Percentiles rank a stretch among this genome's conserved stretches.
Evolutionary conservation across 2,113 vertebrate genomes (phyloP).

Genomic region (Hucho hucho): DNA sequence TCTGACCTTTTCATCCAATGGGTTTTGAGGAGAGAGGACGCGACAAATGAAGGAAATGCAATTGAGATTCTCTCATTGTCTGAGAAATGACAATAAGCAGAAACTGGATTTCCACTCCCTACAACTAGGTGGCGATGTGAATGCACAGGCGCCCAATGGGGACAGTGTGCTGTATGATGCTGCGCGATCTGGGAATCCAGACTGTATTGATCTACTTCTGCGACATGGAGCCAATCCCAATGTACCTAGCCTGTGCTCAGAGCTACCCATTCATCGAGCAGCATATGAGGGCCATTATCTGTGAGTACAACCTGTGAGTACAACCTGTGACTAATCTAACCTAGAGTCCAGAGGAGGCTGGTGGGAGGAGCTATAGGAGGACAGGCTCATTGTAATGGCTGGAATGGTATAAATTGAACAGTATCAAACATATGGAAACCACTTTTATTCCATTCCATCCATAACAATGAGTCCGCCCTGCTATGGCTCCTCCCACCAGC

Average conservation of each 20-base stretch:
- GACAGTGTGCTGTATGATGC: slow-evolving; percentile 82
- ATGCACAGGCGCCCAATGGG: slow-evolving; percentile 78
- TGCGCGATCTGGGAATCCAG: slow-evolving; percentile 80
- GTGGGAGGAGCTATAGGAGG: too few relatives aligned
- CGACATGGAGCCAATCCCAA: slow-evolving; percentile 83
- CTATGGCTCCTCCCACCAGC: too few relatives aligned
- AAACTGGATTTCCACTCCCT: not conserved
- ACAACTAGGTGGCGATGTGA: slow-evolving; percentile 77
- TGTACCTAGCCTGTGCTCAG: slow-evolving; percentile 73
- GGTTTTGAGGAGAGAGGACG: not conserved
- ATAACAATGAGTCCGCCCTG: too few relatives aligned
- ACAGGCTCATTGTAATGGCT: too few relatives aligned
- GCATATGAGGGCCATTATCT: slow-evolving; percentile 83
- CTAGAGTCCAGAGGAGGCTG: too few relatives aligned
- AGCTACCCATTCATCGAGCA: slow-evolving; percentile 83
- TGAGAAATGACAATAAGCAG: not conserved
- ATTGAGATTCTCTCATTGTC: not conserved
- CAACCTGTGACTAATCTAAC: too few relatives aligned
- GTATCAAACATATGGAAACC: too few relatives aligned
- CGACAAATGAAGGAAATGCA: not conserved
- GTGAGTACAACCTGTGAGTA: slow-evolving; percentile 64
- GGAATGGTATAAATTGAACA: too few relatives aligned
- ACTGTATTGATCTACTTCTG: slow-evolving; percentile 81
- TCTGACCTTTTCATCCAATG: not conserved
- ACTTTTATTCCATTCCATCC: too few relatives aligned